Conservation (phyloP, 2,888 invertebrate species). For the Andrena flavipes region DNA sequence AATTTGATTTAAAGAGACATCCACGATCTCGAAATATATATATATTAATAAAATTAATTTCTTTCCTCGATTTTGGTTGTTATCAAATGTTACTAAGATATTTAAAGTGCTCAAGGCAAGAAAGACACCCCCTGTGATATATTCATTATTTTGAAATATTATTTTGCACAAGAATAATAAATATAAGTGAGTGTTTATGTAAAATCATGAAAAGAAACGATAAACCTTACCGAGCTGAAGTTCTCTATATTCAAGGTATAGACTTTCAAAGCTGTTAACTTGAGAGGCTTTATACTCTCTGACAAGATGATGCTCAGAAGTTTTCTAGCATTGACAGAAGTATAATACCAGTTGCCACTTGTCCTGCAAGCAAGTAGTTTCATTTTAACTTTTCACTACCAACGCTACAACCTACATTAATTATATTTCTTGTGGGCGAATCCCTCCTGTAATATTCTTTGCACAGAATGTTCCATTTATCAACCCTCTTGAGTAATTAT, state of each 20-base stretch:
- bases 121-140: too few species aligned
- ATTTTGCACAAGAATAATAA: background rate
- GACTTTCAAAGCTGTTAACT: slow-evolving; percentile 72
- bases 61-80: too few species aligned
- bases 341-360: slow-evolving; percentile 69
- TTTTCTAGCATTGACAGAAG: slow-evolving; percentile 69
- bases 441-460: background rate
- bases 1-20: too few species aligned
- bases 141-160: background rate
- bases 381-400: background rate
- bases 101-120: too few species aligned
- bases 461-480: background rate
- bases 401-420: background rate
- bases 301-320: slow-evolving; percentile 68
- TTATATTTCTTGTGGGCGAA: background rate
- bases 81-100: too few species aligned
- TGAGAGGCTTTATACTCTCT: slow-evolving; percentile 66
- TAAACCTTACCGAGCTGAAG: slow-evolving; percentile 72
- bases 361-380: slow-evolving; percentile 26
- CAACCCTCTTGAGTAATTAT: background rate
- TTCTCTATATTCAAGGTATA: slow-evolving; percentile 72
- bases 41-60: too few species aligned
- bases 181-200: background rate
- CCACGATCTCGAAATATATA: too few species aligned
- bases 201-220: background rate